Evolutionary conservation across 2,113 vertebrate species (phyloP).

Genomic region (Mungos mungo): DNA sequence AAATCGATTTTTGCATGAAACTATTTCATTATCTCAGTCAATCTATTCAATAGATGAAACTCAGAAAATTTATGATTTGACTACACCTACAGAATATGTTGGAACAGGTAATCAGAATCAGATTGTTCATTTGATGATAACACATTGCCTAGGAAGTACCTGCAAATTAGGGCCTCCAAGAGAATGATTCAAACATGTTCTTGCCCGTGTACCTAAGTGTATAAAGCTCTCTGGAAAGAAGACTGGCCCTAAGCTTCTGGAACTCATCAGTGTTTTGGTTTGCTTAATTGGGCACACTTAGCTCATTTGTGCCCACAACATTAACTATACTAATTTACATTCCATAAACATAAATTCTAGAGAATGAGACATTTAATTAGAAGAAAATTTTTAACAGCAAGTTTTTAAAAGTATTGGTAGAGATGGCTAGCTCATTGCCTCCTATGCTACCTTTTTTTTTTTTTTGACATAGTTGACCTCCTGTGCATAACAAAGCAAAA

Average conservation of each 20-base stretch:
- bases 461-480: slow-evolving; percentile 13
- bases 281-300: not conserved
- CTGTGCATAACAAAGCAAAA: not conserved
- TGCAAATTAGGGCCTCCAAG: not conserved
- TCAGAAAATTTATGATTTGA: slow-evolving; percentile 30
- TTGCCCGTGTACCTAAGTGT: not conserved
- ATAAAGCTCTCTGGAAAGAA: not conserved
- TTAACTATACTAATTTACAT: not conserved
- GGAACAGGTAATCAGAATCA: not conserved
- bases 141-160: not conserved
- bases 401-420: not conserved
- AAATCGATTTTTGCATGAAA: not conserved
- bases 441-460: not conserved
- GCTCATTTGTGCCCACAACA: not conserved
- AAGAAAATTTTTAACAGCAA: not conserved
- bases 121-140: not conserved
- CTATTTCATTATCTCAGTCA: slow-evolving; percentile 42
- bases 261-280: not conserved
- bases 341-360: not conserved
- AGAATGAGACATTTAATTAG: not conserved
- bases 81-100: not conserved
- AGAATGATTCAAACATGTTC: not conserved
- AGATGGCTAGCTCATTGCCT: not conserved
- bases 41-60: not conserved
- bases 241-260: not conserved